These are phyloP conservation scores for Vulpes lagopus DNA, from an alignment of 2,113 vertebrate species.

Conservation along the genomic window DNA sequence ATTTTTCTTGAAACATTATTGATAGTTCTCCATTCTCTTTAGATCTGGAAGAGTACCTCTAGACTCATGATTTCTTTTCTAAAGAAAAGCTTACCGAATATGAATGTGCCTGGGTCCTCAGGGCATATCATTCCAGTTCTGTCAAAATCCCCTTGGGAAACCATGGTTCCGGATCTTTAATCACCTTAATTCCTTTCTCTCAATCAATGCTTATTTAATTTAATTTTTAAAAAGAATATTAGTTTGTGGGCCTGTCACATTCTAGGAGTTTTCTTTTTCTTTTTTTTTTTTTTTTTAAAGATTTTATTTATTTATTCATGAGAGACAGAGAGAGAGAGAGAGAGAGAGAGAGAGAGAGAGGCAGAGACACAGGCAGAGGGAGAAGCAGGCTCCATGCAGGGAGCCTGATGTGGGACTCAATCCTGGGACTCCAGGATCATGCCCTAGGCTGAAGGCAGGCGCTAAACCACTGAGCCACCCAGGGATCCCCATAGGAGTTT, in stretches of 20 bases:
- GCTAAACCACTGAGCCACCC: too few species aligned
- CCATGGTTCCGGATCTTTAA: background rate
- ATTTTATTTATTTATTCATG: too few species aligned
- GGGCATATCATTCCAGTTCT: background rate
- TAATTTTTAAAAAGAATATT: constrained; percentile 5
- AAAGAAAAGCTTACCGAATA: background rate
- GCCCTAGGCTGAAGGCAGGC: too few species aligned
- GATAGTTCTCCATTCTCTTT: background rate
- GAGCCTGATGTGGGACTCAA: too few species aligned
- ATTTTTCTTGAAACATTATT: background rate
- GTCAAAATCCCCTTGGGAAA: background rate
- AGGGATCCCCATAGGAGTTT: too few species aligned
- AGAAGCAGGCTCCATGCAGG: too few species aligned
- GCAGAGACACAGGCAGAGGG: too few species aligned
- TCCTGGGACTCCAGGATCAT: too few species aligned
- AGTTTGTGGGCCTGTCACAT: background rate
- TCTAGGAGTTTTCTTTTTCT: background rate
- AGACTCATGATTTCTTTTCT: background rate
- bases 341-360: too few species aligned
- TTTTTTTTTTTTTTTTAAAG: too few species aligned
- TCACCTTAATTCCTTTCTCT: background rate
- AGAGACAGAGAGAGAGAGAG: too few species aligned
- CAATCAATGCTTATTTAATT: background rate
- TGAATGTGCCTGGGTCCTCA: background rate
- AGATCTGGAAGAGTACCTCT: background rate